A percentile compares a stretch with the other conserved stretches of the same genome.
phyloP scores from a whole-genome alignment of 2,888 invertebrate species.

The Parthenolecanium corni region DNA sequence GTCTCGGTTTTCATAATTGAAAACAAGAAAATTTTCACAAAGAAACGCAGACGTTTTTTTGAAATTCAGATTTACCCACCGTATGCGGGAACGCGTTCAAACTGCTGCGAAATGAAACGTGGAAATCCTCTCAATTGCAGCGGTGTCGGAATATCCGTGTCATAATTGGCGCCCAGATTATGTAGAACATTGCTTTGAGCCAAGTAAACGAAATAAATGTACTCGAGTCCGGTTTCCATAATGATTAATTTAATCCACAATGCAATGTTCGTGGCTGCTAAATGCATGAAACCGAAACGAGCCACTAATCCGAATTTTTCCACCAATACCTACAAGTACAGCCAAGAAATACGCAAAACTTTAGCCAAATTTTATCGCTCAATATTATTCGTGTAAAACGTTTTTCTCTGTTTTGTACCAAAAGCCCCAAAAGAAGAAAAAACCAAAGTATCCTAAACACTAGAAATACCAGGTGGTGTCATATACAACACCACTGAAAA shows the following conservation, averaged over 20 bases:
- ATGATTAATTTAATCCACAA: constrained; percentile 45
- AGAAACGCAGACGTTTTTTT: no score
- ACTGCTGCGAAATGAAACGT: constrained; percentile 36
- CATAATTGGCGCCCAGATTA: constrained; percentile 29
- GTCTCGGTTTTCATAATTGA: no score
- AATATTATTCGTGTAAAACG: not conserved
- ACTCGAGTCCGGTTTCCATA: constrained; percentile 45
- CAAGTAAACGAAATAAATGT: constrained; percentile 43
- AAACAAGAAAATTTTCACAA: no score
- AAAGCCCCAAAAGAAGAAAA: no score
- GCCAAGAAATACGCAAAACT: no score
- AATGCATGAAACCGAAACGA: constrained; percentile 45
- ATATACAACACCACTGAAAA: no score
- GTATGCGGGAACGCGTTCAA: constrained; percentile 9
- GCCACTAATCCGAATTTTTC: constrained; percentile 44
- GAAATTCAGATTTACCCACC: constrained; percentile 3
- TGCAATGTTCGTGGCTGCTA: constrained; percentile 45
- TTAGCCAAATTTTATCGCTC: not conserved
- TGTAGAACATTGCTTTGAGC: constrained; percentile 36
- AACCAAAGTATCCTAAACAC: no score
- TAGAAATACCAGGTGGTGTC: no score
- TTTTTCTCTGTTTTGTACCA: not conserved
- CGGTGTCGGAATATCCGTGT: constrained; percentile 38
- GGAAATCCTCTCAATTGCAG: constrained; percentile 41
- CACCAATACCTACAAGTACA: constrained; percentile 40